A percentile compares a stretch with the other conserved stretches of the same genome.
Conservation (phyloP, 2,888 invertebrate genomes). For the Drosophila neutralis region DNA sequence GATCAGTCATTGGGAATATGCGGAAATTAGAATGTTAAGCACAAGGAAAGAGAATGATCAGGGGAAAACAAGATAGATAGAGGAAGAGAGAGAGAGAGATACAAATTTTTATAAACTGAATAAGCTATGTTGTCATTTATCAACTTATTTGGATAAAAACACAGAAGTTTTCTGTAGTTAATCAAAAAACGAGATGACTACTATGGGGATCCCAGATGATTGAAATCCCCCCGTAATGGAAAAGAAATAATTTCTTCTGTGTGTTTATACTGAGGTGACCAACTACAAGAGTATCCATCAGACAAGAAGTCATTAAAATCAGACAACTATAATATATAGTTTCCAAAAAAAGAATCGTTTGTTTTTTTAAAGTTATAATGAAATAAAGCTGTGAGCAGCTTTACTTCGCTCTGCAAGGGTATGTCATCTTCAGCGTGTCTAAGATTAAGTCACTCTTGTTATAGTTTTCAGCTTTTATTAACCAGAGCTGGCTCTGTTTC, state of each 20-base stretch:
- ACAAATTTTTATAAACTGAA: too few species aligned
- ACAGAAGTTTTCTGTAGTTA: background rate
- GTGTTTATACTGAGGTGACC: background rate
- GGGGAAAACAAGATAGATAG: too few species aligned
- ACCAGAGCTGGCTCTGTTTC: background rate
- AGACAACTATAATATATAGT: background rate
- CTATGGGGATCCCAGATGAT: background rate
- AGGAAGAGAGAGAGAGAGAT: too few species aligned
- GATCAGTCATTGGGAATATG: background rate
- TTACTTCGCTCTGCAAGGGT: background rate
- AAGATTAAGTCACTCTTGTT: background rate
- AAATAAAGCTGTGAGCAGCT: background rate
- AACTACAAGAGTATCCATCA: background rate
- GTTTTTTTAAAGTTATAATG: background rate
- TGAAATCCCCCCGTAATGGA: background rate
- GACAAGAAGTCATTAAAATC: background rate
- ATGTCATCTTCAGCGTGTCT: conserved; percentile 4
- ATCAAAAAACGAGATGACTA: background rate
- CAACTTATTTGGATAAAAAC: background rate
- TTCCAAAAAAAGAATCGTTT: background rate
- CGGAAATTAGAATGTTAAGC: too few species aligned
- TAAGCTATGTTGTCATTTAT: background rate
- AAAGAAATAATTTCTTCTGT: background rate
- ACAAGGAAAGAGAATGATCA: too few species aligned
- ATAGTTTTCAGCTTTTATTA: background rate